These are phyloP conservation scores for Cladopsammia gracilis DNA, from an alignment of 64 coral and sea anemone species.

Conservation along the genomic window DNA sequence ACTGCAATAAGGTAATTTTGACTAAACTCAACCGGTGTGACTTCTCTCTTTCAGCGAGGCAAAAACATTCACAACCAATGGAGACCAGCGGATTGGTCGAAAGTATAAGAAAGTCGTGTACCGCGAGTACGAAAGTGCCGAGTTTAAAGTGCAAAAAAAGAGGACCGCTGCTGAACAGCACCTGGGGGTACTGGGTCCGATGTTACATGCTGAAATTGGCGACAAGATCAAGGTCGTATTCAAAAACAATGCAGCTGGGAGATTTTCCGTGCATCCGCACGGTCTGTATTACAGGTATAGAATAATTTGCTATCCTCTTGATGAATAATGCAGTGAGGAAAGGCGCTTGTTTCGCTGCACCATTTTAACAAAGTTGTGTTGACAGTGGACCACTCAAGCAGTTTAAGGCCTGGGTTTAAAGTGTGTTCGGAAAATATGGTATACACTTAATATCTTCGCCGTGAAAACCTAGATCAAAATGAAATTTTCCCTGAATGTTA, in stretches of 20 bases:
- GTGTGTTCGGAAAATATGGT: too few relatives aligned
- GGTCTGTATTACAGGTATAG: conserved; percentile 79
- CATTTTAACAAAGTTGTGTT: too few relatives aligned
- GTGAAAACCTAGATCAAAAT: too few relatives aligned
- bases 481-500: too few relatives aligned
- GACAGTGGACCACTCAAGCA: too few relatives aligned
- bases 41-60: conserved; percentile 45
- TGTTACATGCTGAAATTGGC: conserved; percentile 85
- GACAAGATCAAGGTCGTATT: conserved; percentile 83
- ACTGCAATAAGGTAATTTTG: too few relatives aligned
- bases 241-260: conserved; percentile 69
- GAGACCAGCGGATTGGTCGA: conserved; percentile 70
- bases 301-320: not conserved
- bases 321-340: not conserved
- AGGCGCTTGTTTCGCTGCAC: too few relatives aligned
- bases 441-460: too few relatives aligned
- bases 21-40: too few relatives aligned
- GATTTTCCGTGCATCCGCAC: conserved; percentile 85
- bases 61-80: conserved; percentile 46
- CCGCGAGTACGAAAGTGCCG: conserved; percentile 49
- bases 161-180: conserved; percentile 45
- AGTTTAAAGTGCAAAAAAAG: conserved; percentile 32
- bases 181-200: conserved; percentile 81
- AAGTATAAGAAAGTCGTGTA: conserved; percentile 83
- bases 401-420: too few relatives aligned